Conservation (phyloP, 2,888 invertebrate species). For the Craniophora ligustri region DNA sequence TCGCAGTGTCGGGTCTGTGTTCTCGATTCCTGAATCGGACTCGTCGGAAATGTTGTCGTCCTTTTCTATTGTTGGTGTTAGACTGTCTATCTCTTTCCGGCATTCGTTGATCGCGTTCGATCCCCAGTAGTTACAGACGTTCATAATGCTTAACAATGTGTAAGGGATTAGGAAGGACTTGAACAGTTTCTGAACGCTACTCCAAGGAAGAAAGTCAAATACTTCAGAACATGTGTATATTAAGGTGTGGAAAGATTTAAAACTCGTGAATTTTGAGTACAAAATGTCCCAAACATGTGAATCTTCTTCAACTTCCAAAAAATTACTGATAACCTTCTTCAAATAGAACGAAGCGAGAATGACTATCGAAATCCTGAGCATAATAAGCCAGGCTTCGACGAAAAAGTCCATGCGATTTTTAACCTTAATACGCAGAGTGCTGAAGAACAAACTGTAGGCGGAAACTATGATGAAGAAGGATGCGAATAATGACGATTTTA, state of each 20-base stretch:
- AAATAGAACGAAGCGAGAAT: constrained; percentile 70
- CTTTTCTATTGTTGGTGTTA: constrained; percentile 44
- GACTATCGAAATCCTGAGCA: constrained; percentile 65
- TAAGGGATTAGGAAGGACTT: constrained; percentile 89
- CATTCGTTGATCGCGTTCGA: constrained; percentile 28
- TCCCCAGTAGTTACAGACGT: constrained; percentile 77
- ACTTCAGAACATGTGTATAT: constrained; percentile 93
- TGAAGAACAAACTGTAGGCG: constrained; percentile 73
- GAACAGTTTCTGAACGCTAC: constrained; percentile 83
- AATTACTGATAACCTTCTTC: constrained; percentile 76
- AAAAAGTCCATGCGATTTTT: constrained; percentile 67
- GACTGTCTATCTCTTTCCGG: constrained; percentile 55
- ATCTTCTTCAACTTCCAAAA: constrained; percentile 83
- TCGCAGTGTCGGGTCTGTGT: constrained; percentile 75
- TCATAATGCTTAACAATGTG: constrained; percentile 78
- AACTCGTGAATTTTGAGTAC: constrained; percentile 91
- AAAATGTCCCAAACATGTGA: constrained; percentile 92
- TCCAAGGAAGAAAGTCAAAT: constrained; percentile 91
- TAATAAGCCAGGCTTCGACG: constrained; percentile 69
- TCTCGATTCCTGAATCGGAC: constrained; percentile 88
- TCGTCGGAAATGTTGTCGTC: constrained; percentile 73
- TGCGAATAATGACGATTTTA: constrained; percentile 84
- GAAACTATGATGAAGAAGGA: constrained; percentile 80
- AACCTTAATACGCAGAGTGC: constrained; percentile 72
- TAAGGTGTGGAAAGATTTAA: constrained; percentile 92